These are phyloP conservation scores for Lipotes vexillifer DNA, from an alignment of 2,113 vertebrate genomes.

Conservation along the genomic window DNA sequence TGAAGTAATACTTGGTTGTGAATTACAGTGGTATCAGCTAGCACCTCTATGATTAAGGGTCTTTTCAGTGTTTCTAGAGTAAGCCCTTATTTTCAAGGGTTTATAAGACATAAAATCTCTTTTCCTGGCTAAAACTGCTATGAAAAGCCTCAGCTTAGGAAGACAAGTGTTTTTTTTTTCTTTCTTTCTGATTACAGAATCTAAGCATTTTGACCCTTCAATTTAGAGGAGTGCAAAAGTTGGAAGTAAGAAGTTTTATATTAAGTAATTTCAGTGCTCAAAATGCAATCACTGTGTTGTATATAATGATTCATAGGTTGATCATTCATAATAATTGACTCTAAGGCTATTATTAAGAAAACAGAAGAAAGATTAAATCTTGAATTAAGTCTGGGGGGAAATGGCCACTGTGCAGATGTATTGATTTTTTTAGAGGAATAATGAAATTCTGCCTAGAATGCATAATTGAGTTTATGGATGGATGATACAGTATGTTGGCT, in stretches of 20 bases:
- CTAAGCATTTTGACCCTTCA: conserved; percentile 50
- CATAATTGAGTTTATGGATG: conserved; percentile 30
- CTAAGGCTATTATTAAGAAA: conserved; percentile 61
- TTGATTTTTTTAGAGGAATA: conserved; percentile 23
- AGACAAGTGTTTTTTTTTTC: background rate
- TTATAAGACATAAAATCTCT: conserved; percentile 65
- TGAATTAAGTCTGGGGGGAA: conserved; percentile 66
- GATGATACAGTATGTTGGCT: conserved; percentile 48
- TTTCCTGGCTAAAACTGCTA: conserved; percentile 56
- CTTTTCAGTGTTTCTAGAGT: conserved; percentile 63
- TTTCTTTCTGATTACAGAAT: conserved; percentile 22
- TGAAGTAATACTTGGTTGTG: conserved; percentile 73
- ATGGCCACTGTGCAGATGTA: conserved; percentile 50
- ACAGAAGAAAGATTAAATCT: conserved; percentile 72
- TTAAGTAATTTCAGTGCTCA: conserved; percentile 58
- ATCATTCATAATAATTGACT: conserved; percentile 39
- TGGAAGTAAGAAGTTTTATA: conserved; percentile 4
- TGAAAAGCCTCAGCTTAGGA: conserved; percentile 56
- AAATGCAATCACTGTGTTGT: conserved; percentile 58
- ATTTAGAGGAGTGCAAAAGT: conserved; percentile 47
- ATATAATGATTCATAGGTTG: conserved; percentile 39
- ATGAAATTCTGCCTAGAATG: conserved; percentile 59
- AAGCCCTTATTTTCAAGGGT: conserved; percentile 80
- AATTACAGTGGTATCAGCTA: conserved; percentile 68
- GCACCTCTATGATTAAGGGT: conserved; percentile 74